Percentiles rank a stretch among this genome's conserved stretches.
phyloP scores from a whole-genome alignment of 2,797 vertebrate genomes.

The Pseudochromis fuscus region DNA sequence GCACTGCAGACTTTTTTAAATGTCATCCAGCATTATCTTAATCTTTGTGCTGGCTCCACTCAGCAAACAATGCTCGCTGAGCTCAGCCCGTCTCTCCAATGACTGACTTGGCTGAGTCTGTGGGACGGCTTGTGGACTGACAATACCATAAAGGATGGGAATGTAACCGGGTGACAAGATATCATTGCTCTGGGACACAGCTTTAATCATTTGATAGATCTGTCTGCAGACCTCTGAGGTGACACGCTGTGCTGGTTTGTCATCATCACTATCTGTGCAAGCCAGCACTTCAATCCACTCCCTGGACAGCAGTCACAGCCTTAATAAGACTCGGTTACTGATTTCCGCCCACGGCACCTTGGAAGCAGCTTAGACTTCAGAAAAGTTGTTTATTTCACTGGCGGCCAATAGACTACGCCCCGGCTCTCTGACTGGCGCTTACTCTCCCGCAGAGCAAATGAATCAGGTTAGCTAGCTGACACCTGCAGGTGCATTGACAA shows the following conservation, averaged over 20 bases:
- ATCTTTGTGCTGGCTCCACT: slow-evolving; percentile 59
- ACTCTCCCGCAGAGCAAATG: slow-evolving; percentile 61
- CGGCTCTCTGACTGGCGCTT: slow-evolving; percentile 31
- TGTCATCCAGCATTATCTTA: slow-evolving; percentile 63
- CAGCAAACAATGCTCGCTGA: slow-evolving; percentile 56
- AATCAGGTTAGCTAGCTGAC: slow-evolving; percentile 84
- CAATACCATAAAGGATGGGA: slow-evolving; percentile 59
- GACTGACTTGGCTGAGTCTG: slow-evolving; percentile 49
- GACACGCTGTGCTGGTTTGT: slow-evolving; percentile 58
- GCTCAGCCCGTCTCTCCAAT: slow-evolving; percentile 44
- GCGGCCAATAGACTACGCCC: slow-evolving; percentile 23
- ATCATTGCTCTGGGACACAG: slow-evolving; percentile 50
- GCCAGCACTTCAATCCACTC: slow-evolving; percentile 43
- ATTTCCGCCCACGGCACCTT: slow-evolving; percentile 45
- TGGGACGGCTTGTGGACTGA: slow-evolving; percentile 43
- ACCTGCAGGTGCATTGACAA: slow-evolving; percentile 94
- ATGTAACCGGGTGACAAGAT: slow-evolving; percentile 60
- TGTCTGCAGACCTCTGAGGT: slow-evolving; percentile 59
- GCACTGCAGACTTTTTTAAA: slow-evolving; percentile 61
- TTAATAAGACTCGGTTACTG: slow-evolving; percentile 54
- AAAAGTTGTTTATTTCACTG: slow-evolving; percentile 58
- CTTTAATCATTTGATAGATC: slow-evolving; percentile 73
- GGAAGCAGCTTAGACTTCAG: slow-evolving; percentile 44
- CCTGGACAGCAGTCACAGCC: slow-evolving; percentile 46
- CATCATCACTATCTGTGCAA: slow-evolving; percentile 47